A percentile compares a stretch with the other conserved stretches of the same genome.
phyloP scores from a whole-genome alignment of 2,113 vertebrate genomes.

The Symphodus melops region DNA sequence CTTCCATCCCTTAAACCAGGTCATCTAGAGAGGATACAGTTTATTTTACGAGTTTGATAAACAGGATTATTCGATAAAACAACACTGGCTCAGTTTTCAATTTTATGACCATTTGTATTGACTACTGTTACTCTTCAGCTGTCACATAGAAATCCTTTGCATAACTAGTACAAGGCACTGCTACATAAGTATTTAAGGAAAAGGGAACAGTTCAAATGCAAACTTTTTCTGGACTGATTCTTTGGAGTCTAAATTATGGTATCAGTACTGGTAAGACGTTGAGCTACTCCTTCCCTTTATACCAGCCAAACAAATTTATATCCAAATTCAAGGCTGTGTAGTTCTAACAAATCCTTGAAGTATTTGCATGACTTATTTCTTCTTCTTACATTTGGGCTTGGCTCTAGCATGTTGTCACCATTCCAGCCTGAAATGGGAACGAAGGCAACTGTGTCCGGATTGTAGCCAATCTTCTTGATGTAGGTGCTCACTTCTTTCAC shows the following conservation, averaged over 20 bases:
- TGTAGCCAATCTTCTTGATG: constrained; percentile 99
- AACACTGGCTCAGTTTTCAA: too few species aligned
- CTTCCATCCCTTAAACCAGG: constrained; percentile 99
- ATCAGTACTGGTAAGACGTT: not conserved
- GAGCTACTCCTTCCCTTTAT: not conserved
- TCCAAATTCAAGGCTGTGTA: constrained; percentile 23
- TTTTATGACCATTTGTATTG: too few species aligned
- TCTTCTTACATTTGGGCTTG: constrained; percentile 91
- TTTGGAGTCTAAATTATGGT: not conserved
- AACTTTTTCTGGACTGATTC: not conserved
- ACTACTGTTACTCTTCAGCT: too few species aligned
- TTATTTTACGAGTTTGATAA: too few species aligned
- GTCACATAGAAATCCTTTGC: not conserved
- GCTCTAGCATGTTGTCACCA: constrained; percentile 98
- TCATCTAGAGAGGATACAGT: constrained; percentile 85
- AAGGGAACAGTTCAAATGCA: not conserved
- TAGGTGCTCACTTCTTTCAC: constrained; percentile 99
- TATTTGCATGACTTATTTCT: constrained; percentile 3
- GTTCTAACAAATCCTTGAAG: not conserved
- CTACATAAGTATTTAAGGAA: too few species aligned
- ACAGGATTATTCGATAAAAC: not conserved
- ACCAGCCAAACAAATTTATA: constrained; percentile 38
- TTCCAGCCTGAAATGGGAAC: constrained; percentile 99
- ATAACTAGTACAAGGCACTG: not conserved
- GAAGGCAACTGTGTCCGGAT: constrained; percentile 95